phyloP scores from a whole-genome alignment of 2,797 vertebrate species.

The Neomorphus geoffroyi region DNA sequence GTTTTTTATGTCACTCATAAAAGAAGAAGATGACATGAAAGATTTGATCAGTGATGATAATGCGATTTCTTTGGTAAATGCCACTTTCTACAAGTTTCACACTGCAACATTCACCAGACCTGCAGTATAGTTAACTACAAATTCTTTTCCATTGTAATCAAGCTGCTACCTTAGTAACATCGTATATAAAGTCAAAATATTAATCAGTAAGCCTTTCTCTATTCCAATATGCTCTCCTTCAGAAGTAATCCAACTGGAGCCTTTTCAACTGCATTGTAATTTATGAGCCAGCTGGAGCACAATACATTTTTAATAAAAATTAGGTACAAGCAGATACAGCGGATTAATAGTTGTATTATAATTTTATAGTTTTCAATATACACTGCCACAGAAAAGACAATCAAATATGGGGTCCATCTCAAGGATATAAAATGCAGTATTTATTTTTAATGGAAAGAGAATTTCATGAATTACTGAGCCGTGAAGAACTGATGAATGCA shows the following conservation, averaged over 20 bases:
- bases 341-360: conserved; percentile 80
- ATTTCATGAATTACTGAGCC: conserved; percentile 74
- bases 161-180: conserved; percentile 34
- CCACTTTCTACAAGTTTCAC: not conserved
- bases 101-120: not conserved
- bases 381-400: conserved; percentile 62
- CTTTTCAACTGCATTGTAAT: conserved; percentile 46
- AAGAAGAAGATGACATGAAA: conserved; percentile 15
- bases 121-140: conserved; percentile 29
- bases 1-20: conserved; percentile 36
- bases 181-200: conserved; percentile 57
- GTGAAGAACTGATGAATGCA: conserved; percentile 51
- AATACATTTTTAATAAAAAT: conserved; percentile 80
- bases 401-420: conserved; percentile 70
- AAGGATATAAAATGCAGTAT: conserved; percentile 76
- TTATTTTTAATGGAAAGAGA: conserved; percentile 83
- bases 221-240: conserved; percentile 45
- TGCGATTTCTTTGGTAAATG: conserved; percentile 20
- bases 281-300: conserved; percentile 69
- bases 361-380: conserved; percentile 79
- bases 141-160: conserved; percentile 37
- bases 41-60: conserved; percentile 16
- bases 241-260: conserved; percentile 47
- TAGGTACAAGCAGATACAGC: conserved; percentile 78
- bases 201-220: conserved; percentile 46